Evolutionary conservation across 1,140 invertebrate genomes (phyloP), one percentile per base, ranked within the genome.

Genomic region (Polyergus mexicanus): DNA sequence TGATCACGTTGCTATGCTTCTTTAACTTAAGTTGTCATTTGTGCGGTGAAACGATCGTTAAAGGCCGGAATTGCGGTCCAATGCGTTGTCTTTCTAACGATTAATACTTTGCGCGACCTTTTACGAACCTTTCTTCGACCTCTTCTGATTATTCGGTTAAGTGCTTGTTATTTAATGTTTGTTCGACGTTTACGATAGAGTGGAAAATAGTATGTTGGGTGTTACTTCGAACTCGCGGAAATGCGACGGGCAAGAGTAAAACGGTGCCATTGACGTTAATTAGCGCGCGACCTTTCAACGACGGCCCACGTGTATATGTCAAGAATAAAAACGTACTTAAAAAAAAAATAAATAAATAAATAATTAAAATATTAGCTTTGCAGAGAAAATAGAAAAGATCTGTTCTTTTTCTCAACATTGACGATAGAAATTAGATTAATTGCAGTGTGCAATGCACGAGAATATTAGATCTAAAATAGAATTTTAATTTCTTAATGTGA

Each of bases 261-360:
- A 16, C 32, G 62, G 3, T 41, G 62, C 7, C 58, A 44, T 35
- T 80, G 76, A 80, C 63, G 63, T 41, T 69, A 56, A 80, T 32
- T 41, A 28, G 41, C 32, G 16, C 28, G 41, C 74, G 80, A 68
- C 56, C 51, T 88, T 88, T 80, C 62, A 81, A 19, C 78, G 38
- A 22, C 80, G 63, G 10, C 60, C 78, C 44, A 65, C 77, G 41
- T 85, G 47, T 44, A 81, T 62, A 58, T 63, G 60, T 16, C 68
- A 84, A 76, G 71, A 80, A 77, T 65, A 72, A 66, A 86, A 78
- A 77, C 35, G 47, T 25, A 51, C 47, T 78, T 51, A 16, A 19
- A 32, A 28, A 77, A 56, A 11, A n/a, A 58, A 22, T 2, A 71
- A 65, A 44, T 19, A 19, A 56, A 22, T 2, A 72, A 65, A 62